Evolutionary conservation across 35 echinoderm and acorn worm genomes (phyloP).

Genomic region (Lytechinus pictus): DNA sequence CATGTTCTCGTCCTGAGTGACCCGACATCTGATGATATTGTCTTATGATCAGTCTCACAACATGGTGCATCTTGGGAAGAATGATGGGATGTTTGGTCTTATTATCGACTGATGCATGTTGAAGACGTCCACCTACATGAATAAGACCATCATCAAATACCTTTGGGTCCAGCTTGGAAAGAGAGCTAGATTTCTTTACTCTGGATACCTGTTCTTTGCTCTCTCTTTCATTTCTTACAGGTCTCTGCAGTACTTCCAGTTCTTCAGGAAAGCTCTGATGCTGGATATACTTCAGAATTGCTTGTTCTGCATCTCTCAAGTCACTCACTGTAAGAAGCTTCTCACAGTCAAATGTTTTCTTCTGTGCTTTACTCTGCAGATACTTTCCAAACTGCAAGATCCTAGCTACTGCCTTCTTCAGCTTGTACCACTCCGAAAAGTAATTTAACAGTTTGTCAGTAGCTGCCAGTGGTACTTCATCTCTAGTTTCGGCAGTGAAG

Average conservation of each 20-base stretch:
- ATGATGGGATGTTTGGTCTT: conserved; percentile 49
- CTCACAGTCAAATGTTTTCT: not conserved
- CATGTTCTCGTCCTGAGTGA: conserved; percentile 47
- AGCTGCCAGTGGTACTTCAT: not conserved
- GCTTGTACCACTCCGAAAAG: not conserved
- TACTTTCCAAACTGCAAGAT: not conserved
- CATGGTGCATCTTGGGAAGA: conserved; percentile 57
- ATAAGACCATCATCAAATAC: not conserved
- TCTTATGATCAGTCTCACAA: not conserved
- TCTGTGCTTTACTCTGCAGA: not conserved
- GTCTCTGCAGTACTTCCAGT: not conserved
- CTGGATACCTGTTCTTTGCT: not conserved
- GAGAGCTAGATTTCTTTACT: conserved; percentile 43
- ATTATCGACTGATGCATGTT: not conserved
- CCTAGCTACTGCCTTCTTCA: not conserved
- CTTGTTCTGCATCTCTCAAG: not conserved
- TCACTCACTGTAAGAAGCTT: not conserved
- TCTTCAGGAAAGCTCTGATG: not conserved
- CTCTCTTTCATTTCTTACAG: not conserved
- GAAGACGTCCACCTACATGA: conserved; percentile 27
- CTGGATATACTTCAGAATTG: not conserved
- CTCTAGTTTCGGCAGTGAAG: not conserved
- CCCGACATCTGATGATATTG: conserved; percentile 26
- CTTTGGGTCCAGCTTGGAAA: conserved; percentile 10
- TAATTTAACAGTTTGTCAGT: not conserved